Evolutionary conservation across 1,140 invertebrate species (phyloP).

Genomic region (Drosophila cardini): DNA sequence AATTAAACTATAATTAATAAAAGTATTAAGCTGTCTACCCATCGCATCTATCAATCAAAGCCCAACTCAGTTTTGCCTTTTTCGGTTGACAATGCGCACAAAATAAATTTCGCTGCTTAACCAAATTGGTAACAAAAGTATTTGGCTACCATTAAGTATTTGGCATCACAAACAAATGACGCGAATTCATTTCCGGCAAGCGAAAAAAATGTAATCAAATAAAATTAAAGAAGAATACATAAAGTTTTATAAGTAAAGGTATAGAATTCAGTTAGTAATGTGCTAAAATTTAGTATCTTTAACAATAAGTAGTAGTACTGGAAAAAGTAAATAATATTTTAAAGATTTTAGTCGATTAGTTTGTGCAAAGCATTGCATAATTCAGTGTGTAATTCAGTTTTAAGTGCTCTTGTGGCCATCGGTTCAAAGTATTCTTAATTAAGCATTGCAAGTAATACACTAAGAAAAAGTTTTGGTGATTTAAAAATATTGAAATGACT

Average conservation of each 20-base stretch:
- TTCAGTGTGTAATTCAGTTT: neutral
- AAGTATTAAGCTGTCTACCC: slow-evolving; percentile 28
- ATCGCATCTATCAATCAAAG: slow-evolving; percentile 57
- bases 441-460: neutral
- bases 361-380: slow-evolving; percentile 2
- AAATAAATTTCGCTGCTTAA: slow-evolving; percentile 68
- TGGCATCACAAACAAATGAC: slow-evolving; percentile 32
- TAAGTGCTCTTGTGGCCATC: neutral
- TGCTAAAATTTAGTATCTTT: neutral
- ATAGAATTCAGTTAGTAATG: too few relatives aligned
- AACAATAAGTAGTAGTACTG: slow-evolving; percentile 12
- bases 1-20: slow-evolving; percentile 34
- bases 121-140: slow-evolving; percentile 69
- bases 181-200: slow-evolving; percentile 59
- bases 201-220: slow-evolving; percentile 5
- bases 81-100: slow-evolving; percentile 43
- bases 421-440: neutral
- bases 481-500: neutral
- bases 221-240: slow-evolving; percentile 15
- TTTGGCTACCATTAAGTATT: slow-evolving; percentile 40
- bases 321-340: slow-evolving; percentile 8
- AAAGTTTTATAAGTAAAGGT: too few relatives aligned
- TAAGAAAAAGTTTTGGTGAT: neutral
- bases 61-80: slow-evolving; percentile 15
- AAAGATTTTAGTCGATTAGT: neutral